A percentile compares a stretch with the other conserved stretches of the same genome.
phyloP scores from a whole-genome alignment of 37 sponge, comb jelly and placozoan genomes.

The Agelas oroides region DNA sequence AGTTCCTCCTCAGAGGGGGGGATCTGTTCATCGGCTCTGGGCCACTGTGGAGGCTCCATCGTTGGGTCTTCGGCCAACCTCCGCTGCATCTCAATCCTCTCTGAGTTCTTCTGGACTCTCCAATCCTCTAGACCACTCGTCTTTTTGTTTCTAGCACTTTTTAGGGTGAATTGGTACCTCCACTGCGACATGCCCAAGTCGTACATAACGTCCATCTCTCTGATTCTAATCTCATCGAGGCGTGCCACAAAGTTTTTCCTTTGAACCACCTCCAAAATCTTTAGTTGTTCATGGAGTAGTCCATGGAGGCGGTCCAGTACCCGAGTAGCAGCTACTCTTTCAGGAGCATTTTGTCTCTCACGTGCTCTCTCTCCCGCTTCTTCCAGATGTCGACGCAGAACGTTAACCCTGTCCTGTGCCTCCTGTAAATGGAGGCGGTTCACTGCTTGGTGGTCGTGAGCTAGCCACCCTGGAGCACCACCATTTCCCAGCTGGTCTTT shows the following conservation, averaged over 20 bases:
- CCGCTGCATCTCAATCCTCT: background rate
- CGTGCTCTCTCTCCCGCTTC: constrained; percentile 23
- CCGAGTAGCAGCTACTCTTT: background rate
- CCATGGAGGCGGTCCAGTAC: background rate
- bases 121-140: background rate
- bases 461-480: constrained; percentile 83
- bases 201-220: constrained; percentile 66
- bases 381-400: background rate
- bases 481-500: constrained; percentile 88
- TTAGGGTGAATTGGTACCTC: constrained; percentile 11
- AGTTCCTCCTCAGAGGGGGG: no score
- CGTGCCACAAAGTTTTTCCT: constrained; percentile 5
- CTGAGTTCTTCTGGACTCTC: background rate
- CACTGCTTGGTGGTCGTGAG: constrained; percentile 45
- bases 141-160: constrained; percentile 30
- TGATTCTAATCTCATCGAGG: constrained; percentile 40
- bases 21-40: no score
- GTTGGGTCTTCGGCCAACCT: background rate
- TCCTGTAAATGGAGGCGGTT: constrained; percentile 5
- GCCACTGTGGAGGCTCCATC: no score
- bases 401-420: constrained; percentile 2
- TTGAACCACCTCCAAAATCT: background rate
- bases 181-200: constrained; percentile 6
- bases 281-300: background rate
- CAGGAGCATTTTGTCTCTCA: constrained; percentile 10